Evolutionary conservation across 2,113 vertebrate species (phyloP).

Genomic region (Hemichromis elongatus): DNA sequence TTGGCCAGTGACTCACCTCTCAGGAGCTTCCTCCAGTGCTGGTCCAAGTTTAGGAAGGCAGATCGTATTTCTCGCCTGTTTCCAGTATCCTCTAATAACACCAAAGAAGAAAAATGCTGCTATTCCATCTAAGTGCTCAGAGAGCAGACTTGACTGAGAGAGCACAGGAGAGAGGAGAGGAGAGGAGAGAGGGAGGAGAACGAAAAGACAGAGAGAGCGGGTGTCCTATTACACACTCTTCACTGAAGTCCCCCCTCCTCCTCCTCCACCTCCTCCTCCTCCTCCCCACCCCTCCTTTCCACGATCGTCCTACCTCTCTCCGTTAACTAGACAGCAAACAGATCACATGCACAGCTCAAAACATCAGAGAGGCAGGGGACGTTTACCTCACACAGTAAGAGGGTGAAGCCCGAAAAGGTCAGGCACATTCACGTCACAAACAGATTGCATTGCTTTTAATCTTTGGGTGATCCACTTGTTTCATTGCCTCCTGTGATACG

Average conservation of each 20-base stretch:
- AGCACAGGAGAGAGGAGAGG: constrained; percentile 30
- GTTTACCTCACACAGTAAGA: neutral
- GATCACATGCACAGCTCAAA: constrained; percentile 43
- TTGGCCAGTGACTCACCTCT: constrained; percentile 40
- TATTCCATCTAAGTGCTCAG: constrained; percentile 60
- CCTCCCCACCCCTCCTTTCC: constrained; percentile 15
- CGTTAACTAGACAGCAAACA: constrained; percentile 51
- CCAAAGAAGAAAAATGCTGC: constrained; percentile 38
- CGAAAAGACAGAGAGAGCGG: constrained; percentile 63
- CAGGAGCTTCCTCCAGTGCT: neutral
- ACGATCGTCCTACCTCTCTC: constrained; percentile 17
- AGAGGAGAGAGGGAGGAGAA: constrained; percentile 42
- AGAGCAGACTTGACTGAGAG: constrained; percentile 57
- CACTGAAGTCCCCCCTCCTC: constrained; percentile 26
- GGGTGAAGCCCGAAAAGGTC: constrained; percentile 10
- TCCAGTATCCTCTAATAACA: constrained; percentile 25
- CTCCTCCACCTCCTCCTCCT: constrained; percentile 4
- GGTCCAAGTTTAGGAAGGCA: neutral
- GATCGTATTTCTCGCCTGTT: constrained; percentile 4
- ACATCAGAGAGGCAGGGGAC: constrained; percentile 8
- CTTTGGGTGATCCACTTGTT: neutral
- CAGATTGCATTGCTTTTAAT: neutral
- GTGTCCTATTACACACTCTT: constrained; percentile 76
- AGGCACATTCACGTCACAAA: neutral
- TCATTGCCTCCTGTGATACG: neutral